These are phyloP conservation scores for Microcebus jonahi DNA, from an alignment of 2,113 vertebrate species.

Conservation along the genomic window DNA sequence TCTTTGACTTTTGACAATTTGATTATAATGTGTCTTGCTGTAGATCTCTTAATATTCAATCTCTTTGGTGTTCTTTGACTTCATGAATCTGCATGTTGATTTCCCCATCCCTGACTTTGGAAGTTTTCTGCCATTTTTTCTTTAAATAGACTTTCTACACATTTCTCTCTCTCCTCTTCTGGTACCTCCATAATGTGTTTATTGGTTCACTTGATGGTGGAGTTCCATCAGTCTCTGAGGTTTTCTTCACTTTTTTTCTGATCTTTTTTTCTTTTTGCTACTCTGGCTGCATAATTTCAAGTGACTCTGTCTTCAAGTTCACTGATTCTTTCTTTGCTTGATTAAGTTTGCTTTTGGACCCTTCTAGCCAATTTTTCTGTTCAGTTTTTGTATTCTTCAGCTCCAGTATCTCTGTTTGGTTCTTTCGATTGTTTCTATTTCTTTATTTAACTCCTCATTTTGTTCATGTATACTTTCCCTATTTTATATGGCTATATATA, in stretches of 20 bases:
- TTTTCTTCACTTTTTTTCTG: not conserved
- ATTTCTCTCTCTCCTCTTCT: not conserved
- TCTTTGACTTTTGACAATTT: not conserved
- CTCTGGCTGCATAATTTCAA: not conserved
- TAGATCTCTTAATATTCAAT: not conserved
- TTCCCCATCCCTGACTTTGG: not conserved
- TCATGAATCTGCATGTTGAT: not conserved
- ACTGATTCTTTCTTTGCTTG: not conserved
- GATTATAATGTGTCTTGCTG: not conserved
- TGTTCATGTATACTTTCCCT: not conserved
- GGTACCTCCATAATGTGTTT: not conserved
- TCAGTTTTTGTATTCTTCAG: not conserved
- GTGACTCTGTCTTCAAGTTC: not conserved
- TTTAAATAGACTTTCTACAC: not conserved
- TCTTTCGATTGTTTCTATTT: not conserved
- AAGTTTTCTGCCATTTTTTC: not conserved
- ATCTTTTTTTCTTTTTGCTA: not conserved
- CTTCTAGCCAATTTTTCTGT: not conserved
- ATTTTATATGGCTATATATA: not conserved
- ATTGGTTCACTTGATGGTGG: not conserved
- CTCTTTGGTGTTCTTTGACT: not conserved
- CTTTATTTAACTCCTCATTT: not conserved
- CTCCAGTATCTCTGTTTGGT: not conserved
- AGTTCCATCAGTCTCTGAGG: not conserved
- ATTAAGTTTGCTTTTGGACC: not conserved